A percentile compares a stretch with the other conserved stretches of the same genome.
Conservation (phyloP, 2,797 vertebrate species). For the Eulemur albifrons region DNA sequence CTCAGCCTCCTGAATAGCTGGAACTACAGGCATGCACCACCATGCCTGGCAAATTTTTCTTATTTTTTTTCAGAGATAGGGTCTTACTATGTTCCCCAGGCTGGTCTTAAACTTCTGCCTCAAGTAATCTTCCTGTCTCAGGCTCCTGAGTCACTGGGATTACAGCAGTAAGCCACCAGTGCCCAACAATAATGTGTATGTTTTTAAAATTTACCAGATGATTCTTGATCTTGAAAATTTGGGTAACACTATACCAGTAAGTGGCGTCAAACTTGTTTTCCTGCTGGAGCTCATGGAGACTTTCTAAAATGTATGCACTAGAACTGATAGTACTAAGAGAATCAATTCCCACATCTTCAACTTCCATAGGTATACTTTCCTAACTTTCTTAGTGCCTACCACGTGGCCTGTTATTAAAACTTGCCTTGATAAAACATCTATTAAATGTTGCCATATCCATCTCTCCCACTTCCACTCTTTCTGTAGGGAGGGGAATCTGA, state of each 20-base stretch:
- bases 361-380: not conserved
- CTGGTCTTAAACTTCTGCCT: not conserved
- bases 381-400: not conserved
- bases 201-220: not conserved
- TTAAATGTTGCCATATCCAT: not conserved
- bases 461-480: not conserved
- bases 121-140: not conserved
- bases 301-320: not conserved
- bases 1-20: not conserved
- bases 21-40: not conserved
- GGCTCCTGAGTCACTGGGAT: not conserved
- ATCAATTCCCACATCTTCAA: not conserved
- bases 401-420: not conserved
- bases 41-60: not conserved
- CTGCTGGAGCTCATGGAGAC: not conserved
- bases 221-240: not conserved
- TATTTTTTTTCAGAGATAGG: too few species aligned
- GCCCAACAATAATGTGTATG: not conserved
- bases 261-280: not conserved
- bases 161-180: not conserved
- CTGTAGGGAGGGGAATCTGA: not conserved
- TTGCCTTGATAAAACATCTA: not conserved
- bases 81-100: not conserved
- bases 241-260: not conserved
- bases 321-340: not conserved